These are phyloP conservation scores for Epinephelus awoara DNA, from an alignment of 2,797 vertebrate genomes.

Conservation along the genomic window DNA sequence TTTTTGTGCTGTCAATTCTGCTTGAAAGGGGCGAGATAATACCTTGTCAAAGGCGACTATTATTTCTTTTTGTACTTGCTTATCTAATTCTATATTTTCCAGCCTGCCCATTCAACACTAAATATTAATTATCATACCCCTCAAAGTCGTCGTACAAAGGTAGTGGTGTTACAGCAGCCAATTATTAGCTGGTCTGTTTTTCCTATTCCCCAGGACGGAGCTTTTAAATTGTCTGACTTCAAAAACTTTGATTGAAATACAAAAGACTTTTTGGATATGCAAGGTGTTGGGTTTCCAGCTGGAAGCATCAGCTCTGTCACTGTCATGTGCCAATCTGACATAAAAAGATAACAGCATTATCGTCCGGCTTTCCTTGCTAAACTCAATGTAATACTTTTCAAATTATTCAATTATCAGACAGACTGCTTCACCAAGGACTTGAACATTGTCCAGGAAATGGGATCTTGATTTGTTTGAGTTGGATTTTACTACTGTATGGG, in stretches of 20 bases:
- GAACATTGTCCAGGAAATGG: conserved; percentile 52
- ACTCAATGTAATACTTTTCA: conserved; percentile 38
- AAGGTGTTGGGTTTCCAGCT: conserved; percentile 4
- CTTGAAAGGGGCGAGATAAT: conserved; percentile 42
- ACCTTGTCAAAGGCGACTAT: conserved; percentile 2
- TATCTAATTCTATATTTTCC: conserved; percentile 36
- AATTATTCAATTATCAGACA: conserved; percentile 25
- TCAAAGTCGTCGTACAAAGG: conserved; percentile 8
- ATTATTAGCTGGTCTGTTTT: conserved; percentile 40
- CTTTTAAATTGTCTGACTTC: conserved; percentile 16
- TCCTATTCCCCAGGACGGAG: background rate
- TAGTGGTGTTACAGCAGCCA: conserved; percentile 19
- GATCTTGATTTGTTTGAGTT: conserved; percentile 54
- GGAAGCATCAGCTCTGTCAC: conserved; percentile 16
- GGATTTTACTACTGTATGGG: conserved; percentile 25
- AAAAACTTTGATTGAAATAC: conserved; percentile 6
- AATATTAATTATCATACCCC: conserved; percentile 21
- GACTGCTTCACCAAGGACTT: conserved; percentile 3
- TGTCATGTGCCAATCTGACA: conserved; percentile 34
- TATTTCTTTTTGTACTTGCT: conserved; percentile 31
- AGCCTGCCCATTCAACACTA: conserved; percentile 4
- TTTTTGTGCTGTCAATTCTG: conserved; percentile 33
- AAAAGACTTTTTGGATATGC: conserved; percentile 13
- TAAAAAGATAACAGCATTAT: conserved; percentile 47
- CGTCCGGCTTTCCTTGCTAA: conserved; percentile 32